Evolutionary conservation across 2,888 invertebrate species (phyloP).

Genomic region (Diarsia mendica): DNA sequence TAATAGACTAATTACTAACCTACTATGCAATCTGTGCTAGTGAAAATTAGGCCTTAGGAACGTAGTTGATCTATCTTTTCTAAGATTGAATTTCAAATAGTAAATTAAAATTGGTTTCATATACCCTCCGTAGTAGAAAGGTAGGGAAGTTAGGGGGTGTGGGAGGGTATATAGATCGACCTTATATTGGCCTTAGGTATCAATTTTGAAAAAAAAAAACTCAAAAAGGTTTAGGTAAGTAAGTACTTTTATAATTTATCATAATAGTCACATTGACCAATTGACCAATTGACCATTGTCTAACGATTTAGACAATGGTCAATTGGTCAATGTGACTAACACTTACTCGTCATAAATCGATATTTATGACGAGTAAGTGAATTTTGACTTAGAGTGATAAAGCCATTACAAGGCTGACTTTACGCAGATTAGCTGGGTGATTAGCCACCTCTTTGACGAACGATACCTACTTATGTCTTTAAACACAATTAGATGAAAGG

Average conservation of each 20-base stretch:
- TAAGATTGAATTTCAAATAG: not conserved
- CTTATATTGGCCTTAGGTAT: not conserved
- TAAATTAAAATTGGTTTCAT: not conserved
- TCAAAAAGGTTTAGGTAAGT: not conserved
- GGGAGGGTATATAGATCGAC: not conserved
- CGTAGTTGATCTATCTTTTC: not conserved
- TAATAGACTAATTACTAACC: constrained; percentile 50
- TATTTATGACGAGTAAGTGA: too few species aligned
- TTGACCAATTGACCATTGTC: too few species aligned
- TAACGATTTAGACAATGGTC: too few species aligned
- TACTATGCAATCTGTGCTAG: constrained; percentile 35
- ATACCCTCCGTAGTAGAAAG: too few species aligned
- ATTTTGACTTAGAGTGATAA: too few species aligned
- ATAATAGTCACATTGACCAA: not conserved
- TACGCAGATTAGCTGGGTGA: too few species aligned
- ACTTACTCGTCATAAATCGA: too few species aligned
- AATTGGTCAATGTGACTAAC: too few species aligned
- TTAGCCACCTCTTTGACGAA: too few species aligned
- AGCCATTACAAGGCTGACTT: too few species aligned
- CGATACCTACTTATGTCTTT: too few species aligned
- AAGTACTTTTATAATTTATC: not conserved
- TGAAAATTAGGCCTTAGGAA: constrained; percentile 10
- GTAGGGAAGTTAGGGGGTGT: too few species aligned
- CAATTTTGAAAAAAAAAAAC: not conserved
- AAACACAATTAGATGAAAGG: not conserved